Evolutionary conservation across 2,113 vertebrate species (phyloP), one percentile per base, ranked within the genome.

Genomic region (Merops nubicus): DNA sequence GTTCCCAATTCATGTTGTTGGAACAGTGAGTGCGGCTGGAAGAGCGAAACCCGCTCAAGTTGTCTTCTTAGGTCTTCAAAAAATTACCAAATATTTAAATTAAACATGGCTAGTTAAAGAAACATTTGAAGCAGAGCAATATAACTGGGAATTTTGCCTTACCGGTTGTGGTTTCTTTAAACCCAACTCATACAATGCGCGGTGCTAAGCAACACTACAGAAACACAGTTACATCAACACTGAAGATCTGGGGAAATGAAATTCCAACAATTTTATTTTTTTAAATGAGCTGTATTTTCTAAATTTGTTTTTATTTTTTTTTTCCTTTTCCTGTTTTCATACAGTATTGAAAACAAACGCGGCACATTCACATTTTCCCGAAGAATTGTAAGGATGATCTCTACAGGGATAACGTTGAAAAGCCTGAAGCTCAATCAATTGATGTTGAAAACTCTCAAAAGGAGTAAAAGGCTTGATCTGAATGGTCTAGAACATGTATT

Each of bases 311-410:
- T 67, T 48, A n/a, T 68, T 50, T 50, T 34, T 26, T 97, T 98
- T 36, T 50, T 64, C 25, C 40, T 98, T 97, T 97, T 33, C 26
- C 97, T 98, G 98, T 98, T 98, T 99, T 99, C 98, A 98, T 99
- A 99, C 99, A 99, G 98, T 98, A 99, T 98, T 98, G 98, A 99
- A 99, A 99, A 98, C 98, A 99, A 99, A 99, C 98, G 98, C 98
- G 94, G 98, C 98, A 99, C 99, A 98, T 99, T 99, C 99, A 99
- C 99, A 99, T 99, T 99, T 99, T 98, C 98, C 99, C 98, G 97
- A 99, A 98, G 98, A 99, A 99, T 98, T 99, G 98, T 98, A 98
- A 99, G 98, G 98, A 98, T 98, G 98, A 99, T 98, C 98, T 99
- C 98, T 99, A 99, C 98, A 98, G 98, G 99, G 98, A 98, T 98